Percentiles rank a stretch among this genome's conserved stretches.
Conservation (phyloP, 2,888 invertebrate genomes). For the Limnephilus marmoratus region DNA sequence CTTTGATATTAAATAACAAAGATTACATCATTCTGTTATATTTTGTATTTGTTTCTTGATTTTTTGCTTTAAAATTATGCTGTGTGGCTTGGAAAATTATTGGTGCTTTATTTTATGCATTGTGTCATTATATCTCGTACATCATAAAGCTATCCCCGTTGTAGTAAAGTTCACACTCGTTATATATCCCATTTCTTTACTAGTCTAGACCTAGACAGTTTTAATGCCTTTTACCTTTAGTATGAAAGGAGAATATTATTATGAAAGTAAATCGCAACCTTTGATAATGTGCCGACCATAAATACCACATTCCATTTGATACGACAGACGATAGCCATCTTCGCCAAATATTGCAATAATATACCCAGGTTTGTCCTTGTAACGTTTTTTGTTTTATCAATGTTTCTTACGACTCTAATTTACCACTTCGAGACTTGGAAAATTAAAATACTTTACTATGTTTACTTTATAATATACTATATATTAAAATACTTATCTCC, state of each 20-base stretch:
- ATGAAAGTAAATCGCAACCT: not conserved
- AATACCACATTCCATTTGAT: not conserved
- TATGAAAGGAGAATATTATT: not conserved
- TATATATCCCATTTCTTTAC: not conserved
- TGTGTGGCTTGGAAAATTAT: not conserved
- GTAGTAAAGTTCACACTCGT: not conserved
- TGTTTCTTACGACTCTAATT: no score
- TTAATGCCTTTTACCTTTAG: slow-evolving; percentile 2
- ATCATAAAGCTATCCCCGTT: not conserved
- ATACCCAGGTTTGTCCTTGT: not conserved
- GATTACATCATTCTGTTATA: no score
- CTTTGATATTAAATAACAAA: no score
- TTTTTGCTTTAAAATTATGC: no score
- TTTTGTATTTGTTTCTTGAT: no score
- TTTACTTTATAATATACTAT: no score
- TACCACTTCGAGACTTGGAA: no score
- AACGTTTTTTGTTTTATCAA: no score
- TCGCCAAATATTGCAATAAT: no score
- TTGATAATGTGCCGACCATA: not conserved
- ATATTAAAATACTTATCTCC: no score
- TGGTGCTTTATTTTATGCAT: no score
- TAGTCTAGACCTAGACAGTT: not conserved
- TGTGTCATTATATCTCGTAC: not conserved
- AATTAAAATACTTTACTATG: no score
- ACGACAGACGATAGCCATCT: not conserved